Conservation (phyloP, 2,113 vertebrate species). For the Natator depressus region DNA sequence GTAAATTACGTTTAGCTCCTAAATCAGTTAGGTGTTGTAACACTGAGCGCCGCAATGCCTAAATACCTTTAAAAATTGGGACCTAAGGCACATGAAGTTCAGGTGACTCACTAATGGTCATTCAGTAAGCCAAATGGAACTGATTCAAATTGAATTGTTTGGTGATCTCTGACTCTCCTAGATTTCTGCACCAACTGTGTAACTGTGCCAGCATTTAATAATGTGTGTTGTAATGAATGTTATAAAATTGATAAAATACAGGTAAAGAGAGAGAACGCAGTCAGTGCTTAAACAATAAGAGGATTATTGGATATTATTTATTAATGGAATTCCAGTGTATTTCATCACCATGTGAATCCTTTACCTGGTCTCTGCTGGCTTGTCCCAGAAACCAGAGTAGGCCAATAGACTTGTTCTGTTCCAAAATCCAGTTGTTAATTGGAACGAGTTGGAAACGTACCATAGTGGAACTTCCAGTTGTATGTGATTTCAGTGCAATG, state of each 20-base stretch:
- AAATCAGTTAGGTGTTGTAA: too few relatives aligned
- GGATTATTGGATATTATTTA: neutral
- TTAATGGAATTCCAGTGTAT: constrained; percentile 22
- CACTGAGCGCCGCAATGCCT: too few relatives aligned
- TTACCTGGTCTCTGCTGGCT: constrained; percentile 57
- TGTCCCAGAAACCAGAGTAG: constrained; percentile 52
- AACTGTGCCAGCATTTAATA: neutral
- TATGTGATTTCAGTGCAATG: constrained; percentile 14
- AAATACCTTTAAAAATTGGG: neutral
- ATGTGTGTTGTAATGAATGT: neutral
- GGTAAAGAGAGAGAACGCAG: neutral
- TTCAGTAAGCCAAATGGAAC: neutral
- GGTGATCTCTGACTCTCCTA: neutral
- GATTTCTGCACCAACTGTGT: neutral
- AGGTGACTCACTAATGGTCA: rapidly evolving
- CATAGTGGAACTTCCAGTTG: constrained; percentile 37
- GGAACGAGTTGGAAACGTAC: constrained; percentile 53
- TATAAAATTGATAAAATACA: neutral
- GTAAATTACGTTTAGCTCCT: too few relatives aligned
- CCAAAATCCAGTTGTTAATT: constrained; percentile 49
- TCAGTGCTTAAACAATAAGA: neutral
- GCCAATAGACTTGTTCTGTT: constrained; percentile 3
- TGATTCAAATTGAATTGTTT: neutral
- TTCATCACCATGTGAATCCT: constrained; percentile 36
- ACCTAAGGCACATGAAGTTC: rapidly evolving